A percentile compares a stretch with the other conserved stretches of the same genome.
phyloP scores from a whole-genome alignment of 2,797 vertebrate genomes.

The Rhinella marina region DNA sequence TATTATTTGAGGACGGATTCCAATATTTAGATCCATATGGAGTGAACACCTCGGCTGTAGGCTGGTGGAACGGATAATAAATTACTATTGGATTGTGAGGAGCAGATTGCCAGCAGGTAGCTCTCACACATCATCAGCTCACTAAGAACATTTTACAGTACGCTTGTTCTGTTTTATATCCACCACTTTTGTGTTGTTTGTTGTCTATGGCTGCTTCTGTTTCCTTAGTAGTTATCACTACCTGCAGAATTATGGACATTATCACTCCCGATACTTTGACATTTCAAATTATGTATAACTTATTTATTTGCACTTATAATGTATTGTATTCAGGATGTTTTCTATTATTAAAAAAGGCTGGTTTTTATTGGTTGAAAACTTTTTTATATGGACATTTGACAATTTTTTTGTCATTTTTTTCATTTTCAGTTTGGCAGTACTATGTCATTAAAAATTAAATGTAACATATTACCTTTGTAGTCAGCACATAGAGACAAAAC shows the following conservation, averaged over 20 bases:
- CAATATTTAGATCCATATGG: background rate
- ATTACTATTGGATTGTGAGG: background rate
- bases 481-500: no score
- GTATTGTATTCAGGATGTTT: background rate
- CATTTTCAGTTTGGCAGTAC: no score
- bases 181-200: conserved; percentile 27
- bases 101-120: conserved; percentile 18
- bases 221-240: conserved; percentile 18
- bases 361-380: no score
- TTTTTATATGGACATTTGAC: no score
- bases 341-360: no score
- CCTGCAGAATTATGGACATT: conserved; percentile 4
- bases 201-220: conserved; percentile 20
- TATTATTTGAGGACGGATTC: background rate
- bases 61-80: background rate
- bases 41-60: background rate
- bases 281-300: background rate
- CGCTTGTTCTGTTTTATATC: conserved; percentile 32
- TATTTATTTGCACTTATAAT: background rate
- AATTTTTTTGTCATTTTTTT: no score
- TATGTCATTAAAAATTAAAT: no score
- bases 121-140: conserved; percentile 21
- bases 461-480: no score
- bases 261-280: background rate
- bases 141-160: conserved; percentile 1